Conservation (phyloP, 2,888 invertebrate species). For the Apoda limacodes region DNA sequence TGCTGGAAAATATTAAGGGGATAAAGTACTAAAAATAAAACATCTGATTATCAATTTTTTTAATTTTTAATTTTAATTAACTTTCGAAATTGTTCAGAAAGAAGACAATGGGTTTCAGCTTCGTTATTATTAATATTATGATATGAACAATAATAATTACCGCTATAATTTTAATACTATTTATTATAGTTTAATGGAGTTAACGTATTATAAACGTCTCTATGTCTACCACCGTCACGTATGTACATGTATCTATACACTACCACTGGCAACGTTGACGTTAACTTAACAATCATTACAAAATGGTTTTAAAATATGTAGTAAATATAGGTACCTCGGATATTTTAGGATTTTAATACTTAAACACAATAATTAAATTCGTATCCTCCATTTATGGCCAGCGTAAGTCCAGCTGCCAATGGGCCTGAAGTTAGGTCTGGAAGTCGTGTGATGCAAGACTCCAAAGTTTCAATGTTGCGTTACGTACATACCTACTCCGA, state of each 20-base stretch:
- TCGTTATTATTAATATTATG: conserved; percentile 73
- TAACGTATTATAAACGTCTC: conserved; percentile 56
- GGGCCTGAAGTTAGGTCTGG: too few relatives aligned
- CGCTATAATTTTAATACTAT: conserved; percentile 60
- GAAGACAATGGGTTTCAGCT: conserved; percentile 75
- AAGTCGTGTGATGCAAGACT: too few relatives aligned
- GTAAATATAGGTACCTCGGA: conserved; percentile 32
- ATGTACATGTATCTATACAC: conserved; percentile 43
- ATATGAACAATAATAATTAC: conserved; percentile 75
- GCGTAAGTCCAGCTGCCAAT: too few relatives aligned
- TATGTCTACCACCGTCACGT: conserved; percentile 50
- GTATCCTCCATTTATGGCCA: too few relatives aligned
- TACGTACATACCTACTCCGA: too few relatives aligned
- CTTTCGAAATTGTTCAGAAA: conserved; percentile 84
- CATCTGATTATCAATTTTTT: conserved; percentile 66
- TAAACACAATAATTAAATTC: too few relatives aligned
- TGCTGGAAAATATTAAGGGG: conserved; percentile 1
- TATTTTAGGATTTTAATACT: too few relatives aligned
- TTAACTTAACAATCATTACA: conserved; percentile 32
- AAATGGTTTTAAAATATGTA: conserved; percentile 29
- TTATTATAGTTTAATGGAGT: conserved; percentile 54
- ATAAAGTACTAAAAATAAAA: conserved; percentile 18
- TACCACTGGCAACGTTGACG: conserved; percentile 46
- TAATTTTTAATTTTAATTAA: conserved; percentile 69
- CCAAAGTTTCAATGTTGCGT: too few relatives aligned